Percentiles rank a stretch among this genome's conserved stretches.
Conservation (phyloP, 2,797 vertebrate species). For the Morelia viridis region DNA sequence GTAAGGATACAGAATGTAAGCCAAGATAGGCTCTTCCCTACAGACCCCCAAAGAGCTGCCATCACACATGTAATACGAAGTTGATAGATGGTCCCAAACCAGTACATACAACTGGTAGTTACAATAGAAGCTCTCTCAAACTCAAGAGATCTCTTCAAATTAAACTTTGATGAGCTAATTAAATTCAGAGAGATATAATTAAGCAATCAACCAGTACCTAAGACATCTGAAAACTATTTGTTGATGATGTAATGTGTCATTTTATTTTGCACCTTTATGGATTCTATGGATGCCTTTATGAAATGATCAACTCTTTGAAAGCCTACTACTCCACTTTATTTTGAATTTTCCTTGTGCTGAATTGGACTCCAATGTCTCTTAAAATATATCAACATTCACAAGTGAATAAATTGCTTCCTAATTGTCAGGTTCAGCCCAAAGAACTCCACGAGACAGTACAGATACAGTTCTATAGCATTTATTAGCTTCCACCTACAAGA, state of each 20-base stretch:
- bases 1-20: not conserved
- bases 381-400: not conserved
- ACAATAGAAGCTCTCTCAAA: conserved; percentile 41
- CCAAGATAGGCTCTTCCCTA: not conserved
- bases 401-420: not conserved
- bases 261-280: conserved; percentile 1
- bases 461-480: too few relatives aligned
- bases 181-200: conserved; percentile 60
- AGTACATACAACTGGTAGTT: conserved; percentile 50
- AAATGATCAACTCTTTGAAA: conserved; percentile 25
- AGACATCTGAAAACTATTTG: conserved; percentile 43
- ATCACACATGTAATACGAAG: conserved; percentile 19
- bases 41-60: not conserved
- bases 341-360: not conserved
- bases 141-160: conserved; percentile 53
- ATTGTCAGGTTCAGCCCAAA: too few relatives aligned
- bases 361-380: not conserved
- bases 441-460: too few relatives aligned
- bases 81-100: not conserved
- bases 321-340: not conserved
- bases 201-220: conserved; percentile 45
- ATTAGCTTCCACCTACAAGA: too few relatives aligned
- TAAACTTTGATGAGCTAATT: conserved; percentile 65
- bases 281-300: conserved; percentile 40
- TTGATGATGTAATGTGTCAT: conserved; percentile 45